Evolutionary conservation across 2,888 invertebrate species (phyloP), one percentile per base, ranked within the genome.

Genomic region (Lasioglossum calceatum): DNA sequence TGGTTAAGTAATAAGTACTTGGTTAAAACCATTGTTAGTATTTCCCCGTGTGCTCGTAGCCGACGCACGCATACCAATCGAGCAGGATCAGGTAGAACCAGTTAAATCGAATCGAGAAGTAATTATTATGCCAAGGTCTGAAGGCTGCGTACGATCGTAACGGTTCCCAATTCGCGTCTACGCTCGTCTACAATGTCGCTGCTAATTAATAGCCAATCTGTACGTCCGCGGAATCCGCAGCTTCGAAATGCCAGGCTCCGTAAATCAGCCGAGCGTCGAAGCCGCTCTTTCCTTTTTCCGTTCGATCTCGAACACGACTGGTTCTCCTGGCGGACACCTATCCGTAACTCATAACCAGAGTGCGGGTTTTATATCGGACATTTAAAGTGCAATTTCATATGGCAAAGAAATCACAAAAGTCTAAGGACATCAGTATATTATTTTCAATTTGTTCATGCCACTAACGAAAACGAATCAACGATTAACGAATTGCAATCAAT

Each of bases 71-170:
- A 14, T 32, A 58, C 14, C 50, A n/a, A 75, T 80, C 87, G 39
- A 47, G 47, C 50, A 42, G 72, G 54, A 74, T 27, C 77, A 80
- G 74, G 77, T 80, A 86, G 64, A 77, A 70, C 77, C 54, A 72
- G 87, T 74, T 77, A 42, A 87, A 82, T 84, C 70, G 74, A 36
- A 36, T n/a, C 71, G 76, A 79, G 81, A 78, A 77, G 75, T 76
- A 73, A 81, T 87, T 81, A 81, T 87, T 87, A 87, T 81, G 83
- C 87, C 83, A 83, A 87, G 84, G 83, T 73, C 79, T 36, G 71
- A 67, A 64, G 64, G 50, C 73, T 73, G 86, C 77, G 70, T 77
- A 79, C 7, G 78, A 81, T 81, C 73, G 72, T 90, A 88, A 89
- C 81, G 84, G 90, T 89, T 86, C 76, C 73, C 79, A 82, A 78